Percentiles rank a stretch among this genome's conserved stretches.
These are phyloP conservation scores for Zosterops hypoxanthus DNA, from an alignment of 2,113 vertebrate species.

Conservation along the genomic window DNA sequence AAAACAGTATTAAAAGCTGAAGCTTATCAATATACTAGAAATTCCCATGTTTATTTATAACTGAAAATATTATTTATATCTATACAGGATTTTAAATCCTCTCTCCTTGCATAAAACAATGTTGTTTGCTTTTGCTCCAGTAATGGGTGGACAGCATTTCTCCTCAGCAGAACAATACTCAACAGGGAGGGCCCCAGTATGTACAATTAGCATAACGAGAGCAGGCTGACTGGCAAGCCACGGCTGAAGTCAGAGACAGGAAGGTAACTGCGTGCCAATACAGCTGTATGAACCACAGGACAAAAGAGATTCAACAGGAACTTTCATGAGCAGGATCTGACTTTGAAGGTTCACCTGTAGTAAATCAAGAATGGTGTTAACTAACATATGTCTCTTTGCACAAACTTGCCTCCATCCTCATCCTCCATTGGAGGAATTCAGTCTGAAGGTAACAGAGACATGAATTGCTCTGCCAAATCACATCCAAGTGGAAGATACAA, in stretches of 20 bases:
- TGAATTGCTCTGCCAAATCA: not conserved
- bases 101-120: not conserved
- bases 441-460: not conserved
- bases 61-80: not conserved
- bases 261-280: not conserved
- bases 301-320: not conserved
- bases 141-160: not conserved
- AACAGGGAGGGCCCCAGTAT: rapidly evolving
- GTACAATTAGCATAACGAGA: not conserved
- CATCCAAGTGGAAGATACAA: not conserved
- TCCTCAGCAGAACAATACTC: not conserved
- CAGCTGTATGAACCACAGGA: not conserved
- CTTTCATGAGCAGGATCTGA: not conserved
- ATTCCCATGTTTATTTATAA: not conserved
- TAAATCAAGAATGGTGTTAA: not conserved
- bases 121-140: not conserved
- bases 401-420: not conserved
- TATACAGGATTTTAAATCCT: not conserved
- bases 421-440: not conserved
- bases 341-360: not conserved
- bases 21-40: not conserved
- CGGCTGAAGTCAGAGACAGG: not conserved
- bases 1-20: not conserved
- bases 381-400: not conserved
- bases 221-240: not conserved